Evolutionary conservation across 2,888 invertebrate genomes (phyloP), one percentile per base, ranked within the genome.

Genomic region (Deilephila elpenor): DNA sequence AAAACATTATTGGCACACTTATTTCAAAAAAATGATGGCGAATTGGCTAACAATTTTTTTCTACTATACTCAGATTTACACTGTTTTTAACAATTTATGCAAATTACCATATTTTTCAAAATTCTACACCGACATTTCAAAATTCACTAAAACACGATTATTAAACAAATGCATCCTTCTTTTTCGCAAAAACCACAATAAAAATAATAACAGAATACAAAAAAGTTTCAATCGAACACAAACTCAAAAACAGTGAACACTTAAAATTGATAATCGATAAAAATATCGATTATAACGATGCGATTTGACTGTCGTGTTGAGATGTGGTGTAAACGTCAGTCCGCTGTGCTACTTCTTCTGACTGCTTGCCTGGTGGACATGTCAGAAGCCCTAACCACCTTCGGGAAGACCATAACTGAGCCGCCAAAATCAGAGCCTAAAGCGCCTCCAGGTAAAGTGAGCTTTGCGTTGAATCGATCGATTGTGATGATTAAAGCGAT

Each of bases 341-440:
- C 89, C 37, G 89, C 91, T 62, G 91, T 88, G 77, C 89, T 93
- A 37, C 84, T 94, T 83, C 88, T 94, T 59, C 84, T 95, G 51
- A 84, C 86, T 53, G 90, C 90, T 0, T 95, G 93, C 91, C 85
- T 93, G 72, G 91, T 92, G 0, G 91, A 93, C 67, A 91, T 93
- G 11, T 95, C 96, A 1, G 95, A 96, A 81, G 96, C 96, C 0
- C 90, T 97, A 75, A 96, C 96, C 0, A 96, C 97, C 25, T 97
- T 97, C 80, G 97, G 97, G 61, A 96, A 97, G 89, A 96, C 95
- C 75, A 96, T 95, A 83, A 95, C 96, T 19, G 95, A 94, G 80
- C 93, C 95, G 53, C 44, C 44, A 14, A 44, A 44, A 60, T 92
- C 95, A 6, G 94, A 93, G 44, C 95, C 95, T 53, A 96, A 96